A percentile compares a stretch with the other conserved stretches of the same genome.
These are phyloP conservation scores for Numida meleagris DNA, from an alignment of 2,113 vertebrate genomes.

Conservation along the genomic window DNA sequence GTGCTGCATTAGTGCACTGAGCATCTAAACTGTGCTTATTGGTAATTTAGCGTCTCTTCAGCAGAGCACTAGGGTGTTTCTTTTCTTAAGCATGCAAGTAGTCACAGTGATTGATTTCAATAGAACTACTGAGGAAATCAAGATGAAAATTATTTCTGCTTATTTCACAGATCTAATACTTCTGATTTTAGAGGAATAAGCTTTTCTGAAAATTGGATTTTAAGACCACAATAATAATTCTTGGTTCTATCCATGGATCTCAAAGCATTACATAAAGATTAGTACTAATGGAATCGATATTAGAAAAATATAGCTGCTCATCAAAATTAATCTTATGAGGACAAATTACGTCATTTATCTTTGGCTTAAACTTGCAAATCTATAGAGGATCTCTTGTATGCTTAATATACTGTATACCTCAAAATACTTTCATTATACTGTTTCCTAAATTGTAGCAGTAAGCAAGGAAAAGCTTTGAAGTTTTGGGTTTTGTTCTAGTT, in stretches of 20 bases:
- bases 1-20: background rate
- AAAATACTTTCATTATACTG: background rate
- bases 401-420: background rate
- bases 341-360: background rate
- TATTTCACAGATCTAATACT: constrained; percentile 19
- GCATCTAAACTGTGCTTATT: background rate
- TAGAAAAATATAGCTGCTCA: background rate
- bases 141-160: constrained; percentile 8
- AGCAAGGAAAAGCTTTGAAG: background rate
- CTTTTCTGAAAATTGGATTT: constrained; percentile 30
- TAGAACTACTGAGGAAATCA: background rate
- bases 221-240: background rate
- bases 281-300: background rate
- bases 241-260: background rate
- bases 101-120: constrained; percentile 18
- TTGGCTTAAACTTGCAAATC: background rate
- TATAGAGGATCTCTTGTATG: background rate
- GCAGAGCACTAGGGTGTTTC: background rate
- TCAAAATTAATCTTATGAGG: background rate
- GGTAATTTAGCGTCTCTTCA: constrained; percentile 42
- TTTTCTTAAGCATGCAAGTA: background rate
- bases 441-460: background rate
- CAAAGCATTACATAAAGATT: background rate
- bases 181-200: background rate
- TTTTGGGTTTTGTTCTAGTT: background rate